These are phyloP conservation scores for Ictalurus punctatus DNA, from an alignment of 2,113 vertebrate genomes.

Conservation along the genomic window DNA sequence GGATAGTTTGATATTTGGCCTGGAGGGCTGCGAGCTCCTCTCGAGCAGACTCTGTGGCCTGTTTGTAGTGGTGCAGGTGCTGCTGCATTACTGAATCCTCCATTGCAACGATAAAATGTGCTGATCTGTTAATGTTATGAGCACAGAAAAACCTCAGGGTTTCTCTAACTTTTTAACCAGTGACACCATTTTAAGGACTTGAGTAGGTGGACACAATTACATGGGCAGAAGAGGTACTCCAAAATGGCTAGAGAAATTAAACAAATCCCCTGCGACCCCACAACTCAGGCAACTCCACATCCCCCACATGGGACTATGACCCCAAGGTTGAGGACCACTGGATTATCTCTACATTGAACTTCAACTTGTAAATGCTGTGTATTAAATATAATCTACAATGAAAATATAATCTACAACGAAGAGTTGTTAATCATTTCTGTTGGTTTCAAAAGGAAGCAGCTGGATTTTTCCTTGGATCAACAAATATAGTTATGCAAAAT, in stretches of 20 bases:
- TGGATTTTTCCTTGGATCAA: not conserved
- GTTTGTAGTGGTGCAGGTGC: conserved; percentile 71
- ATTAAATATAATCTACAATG: not conserved
- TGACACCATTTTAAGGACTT: not conserved
- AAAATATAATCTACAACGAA: not conserved
- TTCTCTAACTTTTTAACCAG: not conserved
- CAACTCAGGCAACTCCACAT: not conserved
- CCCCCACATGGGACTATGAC: no score
- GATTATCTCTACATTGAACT: not conserved
- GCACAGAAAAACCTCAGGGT: not conserved
- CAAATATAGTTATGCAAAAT: not conserved
- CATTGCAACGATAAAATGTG: conserved; percentile 36
- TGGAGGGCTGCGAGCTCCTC: conserved; percentile 77
- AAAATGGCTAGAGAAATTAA: not conserved
- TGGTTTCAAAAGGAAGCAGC: not conserved
- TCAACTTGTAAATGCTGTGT: not conserved
- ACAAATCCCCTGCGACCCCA: not conserved
- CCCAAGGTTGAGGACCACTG: not conserved
- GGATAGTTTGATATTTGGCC: conserved; percentile 73
- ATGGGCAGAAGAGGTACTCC: not conserved
- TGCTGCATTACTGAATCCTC: conserved; percentile 69
- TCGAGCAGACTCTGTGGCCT: conserved; percentile 71
- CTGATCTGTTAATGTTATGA: not conserved
- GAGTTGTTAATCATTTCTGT: not conserved
- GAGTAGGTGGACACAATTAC: not conserved